Conservation (phyloP, 2,113 vertebrate species). For the Tragelaphus imberbis region DNA sequence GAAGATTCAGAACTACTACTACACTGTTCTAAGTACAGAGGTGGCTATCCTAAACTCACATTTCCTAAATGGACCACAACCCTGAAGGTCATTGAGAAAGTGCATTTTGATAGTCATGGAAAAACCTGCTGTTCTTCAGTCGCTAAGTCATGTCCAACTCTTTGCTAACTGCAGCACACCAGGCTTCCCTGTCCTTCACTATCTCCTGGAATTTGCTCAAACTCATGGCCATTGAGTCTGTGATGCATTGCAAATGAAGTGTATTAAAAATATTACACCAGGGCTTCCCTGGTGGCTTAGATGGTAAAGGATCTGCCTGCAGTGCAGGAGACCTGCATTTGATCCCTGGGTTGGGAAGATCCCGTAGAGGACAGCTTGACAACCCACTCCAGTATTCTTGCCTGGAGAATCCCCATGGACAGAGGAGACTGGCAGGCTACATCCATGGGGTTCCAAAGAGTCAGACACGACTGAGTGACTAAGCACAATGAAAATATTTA, state of each 20-base stretch:
- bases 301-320: not conserved
- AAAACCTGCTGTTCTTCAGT: not conserved
- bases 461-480: not conserved
- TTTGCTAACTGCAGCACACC: not conserved
- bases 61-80: not conserved
- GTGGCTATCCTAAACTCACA: not conserved
- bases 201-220: not conserved
- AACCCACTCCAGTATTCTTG: not conserved
- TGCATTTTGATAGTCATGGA: not conserved
- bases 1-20: not conserved
- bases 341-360: not conserved
- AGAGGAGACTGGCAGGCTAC: not conserved
- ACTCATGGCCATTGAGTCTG: not conserved
- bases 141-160: not conserved
- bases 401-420: not conserved
- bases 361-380: not conserved
- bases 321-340: not conserved
- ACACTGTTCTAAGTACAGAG: not conserved
- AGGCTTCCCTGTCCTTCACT: not conserved
- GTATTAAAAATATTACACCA: not conserved
- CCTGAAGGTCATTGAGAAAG: not conserved
- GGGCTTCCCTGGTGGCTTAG: not conserved
- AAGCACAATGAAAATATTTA: not conserved
- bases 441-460: not conserved
- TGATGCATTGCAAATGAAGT: not conserved